Evolutionary conservation across 2,888 invertebrate genomes (phyloP).

Genomic region (Caenorhabditis imperialis): DNA sequence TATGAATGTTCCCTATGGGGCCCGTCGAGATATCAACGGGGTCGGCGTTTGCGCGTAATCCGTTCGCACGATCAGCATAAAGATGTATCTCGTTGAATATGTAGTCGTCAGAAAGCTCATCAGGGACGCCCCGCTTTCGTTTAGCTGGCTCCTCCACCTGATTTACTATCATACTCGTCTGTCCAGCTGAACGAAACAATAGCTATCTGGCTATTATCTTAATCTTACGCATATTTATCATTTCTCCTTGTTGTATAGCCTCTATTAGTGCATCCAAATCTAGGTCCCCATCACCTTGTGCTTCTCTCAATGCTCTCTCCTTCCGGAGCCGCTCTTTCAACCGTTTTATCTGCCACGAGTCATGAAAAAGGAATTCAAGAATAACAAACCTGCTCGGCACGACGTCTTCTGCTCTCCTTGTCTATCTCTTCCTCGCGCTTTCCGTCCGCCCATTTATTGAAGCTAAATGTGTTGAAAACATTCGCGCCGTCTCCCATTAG

Average conservation of each 20-base stretch:
- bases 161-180: neutral
- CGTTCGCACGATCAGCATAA: slow-evolving; percentile 40
- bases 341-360: slow-evolving; percentile 65
- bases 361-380: neutral
- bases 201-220: too few species aligned
- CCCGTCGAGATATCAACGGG: slow-evolving; percentile 7
- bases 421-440: slow-evolving; percentile 70
- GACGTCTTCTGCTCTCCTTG: slow-evolving; percentile 62
- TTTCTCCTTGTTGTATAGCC: slow-evolving; percentile 63
- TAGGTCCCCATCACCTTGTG: slow-evolving; percentile 63
- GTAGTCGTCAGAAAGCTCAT: slow-evolving; percentile 59
- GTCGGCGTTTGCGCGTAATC: slow-evolving; percentile 13
- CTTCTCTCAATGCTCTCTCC: slow-evolving; percentile 62
- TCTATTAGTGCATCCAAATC: slow-evolving; percentile 67
- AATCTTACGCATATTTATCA: slow-evolving; percentile 32
- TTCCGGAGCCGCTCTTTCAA: slow-evolving; percentile 66
- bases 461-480: slow-evolving; percentile 71
- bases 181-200: slow-evolving; percentile 30
- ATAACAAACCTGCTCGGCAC: slow-evolving; percentile 63
- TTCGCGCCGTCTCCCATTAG: slow-evolving; percentile 63
- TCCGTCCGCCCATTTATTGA: slow-evolving; percentile 70
- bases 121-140: slow-evolving; percentile 32
- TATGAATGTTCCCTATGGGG: neutral
- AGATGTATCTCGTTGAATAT: slow-evolving; percentile 64
- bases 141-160: slow-evolving; percentile 7